Percentiles rank a stretch among this genome's conserved stretches.
These are phyloP conservation scores for Thaumetopoea pityocampa DNA, from an alignment of 1,140 invertebrate genomes.

Conservation along the genomic window DNA sequence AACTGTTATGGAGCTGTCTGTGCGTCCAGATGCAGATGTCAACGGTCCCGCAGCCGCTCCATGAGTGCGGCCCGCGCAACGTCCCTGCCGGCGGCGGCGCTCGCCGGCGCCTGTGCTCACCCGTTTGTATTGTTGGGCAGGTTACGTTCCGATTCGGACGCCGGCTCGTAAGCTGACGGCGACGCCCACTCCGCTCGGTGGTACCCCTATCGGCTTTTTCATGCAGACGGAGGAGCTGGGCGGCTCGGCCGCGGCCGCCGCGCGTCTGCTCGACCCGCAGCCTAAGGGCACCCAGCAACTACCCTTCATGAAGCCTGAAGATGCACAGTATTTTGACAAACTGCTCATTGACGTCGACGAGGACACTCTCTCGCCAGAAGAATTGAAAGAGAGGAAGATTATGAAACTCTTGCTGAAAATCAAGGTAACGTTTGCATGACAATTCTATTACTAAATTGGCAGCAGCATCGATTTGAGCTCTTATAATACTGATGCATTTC, in stretches of 20 bases:
- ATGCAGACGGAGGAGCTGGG: slow-evolving; percentile 92
- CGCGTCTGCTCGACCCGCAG: slow-evolving; percentile 96
- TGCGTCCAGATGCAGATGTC: no score
- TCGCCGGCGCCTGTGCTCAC: slow-evolving; percentile 21
- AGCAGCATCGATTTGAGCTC: no score
- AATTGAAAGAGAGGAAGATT: slow-evolving; percentile 98
- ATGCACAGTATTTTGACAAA: slow-evolving; percentile 99
- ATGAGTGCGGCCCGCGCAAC: not conserved
- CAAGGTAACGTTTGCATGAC: no score
- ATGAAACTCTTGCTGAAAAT: slow-evolving; percentile 99
- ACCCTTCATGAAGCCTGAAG: slow-evolving; percentile 99
- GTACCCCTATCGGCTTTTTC: slow-evolving; percentile 96
- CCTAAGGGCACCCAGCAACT: slow-evolving; percentile 93
- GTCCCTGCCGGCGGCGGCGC: slow-evolving; percentile 9
- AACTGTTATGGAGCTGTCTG: no score
- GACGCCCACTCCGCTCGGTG: slow-evolving; percentile 97
- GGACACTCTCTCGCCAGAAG: slow-evolving; percentile 95
- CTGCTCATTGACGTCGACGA: slow-evolving; percentile 98
- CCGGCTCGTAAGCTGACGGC: slow-evolving; percentile 97
- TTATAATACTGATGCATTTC: no score
- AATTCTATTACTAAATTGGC: not conserved
- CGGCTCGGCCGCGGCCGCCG: slow-evolving; percentile 80
- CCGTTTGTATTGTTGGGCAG: slow-evolving; percentile 62
- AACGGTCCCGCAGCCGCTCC: no score
- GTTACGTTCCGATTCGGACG: slow-evolving; percentile 97